phyloP scores from a whole-genome alignment of 1,140 invertebrate genomes.

The Eumaeus atala region DNA sequence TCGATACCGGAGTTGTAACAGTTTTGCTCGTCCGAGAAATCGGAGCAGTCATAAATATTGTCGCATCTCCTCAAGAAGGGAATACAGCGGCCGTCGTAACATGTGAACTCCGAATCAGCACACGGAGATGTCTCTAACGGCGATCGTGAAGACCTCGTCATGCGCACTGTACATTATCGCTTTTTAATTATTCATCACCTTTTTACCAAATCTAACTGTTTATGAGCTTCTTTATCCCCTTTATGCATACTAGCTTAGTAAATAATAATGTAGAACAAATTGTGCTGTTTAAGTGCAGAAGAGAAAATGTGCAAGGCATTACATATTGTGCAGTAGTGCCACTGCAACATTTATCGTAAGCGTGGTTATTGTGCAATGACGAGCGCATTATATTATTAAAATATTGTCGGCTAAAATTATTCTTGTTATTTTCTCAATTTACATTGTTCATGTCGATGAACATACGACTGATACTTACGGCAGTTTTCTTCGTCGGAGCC shows the following conservation, averaged over 20 bases:
- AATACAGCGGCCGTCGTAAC: conserved; percentile 79
- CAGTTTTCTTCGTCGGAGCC: conserved; percentile 78
- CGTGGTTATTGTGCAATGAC: no score
- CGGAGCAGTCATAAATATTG: conserved; percentile 90
- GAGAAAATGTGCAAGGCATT: not conserved
- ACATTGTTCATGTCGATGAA: no score
- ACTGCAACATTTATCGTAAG: no score
- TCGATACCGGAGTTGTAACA: conserved; percentile 78
- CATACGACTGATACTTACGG: conserved; percentile 58
- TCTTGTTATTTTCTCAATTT: not conserved
- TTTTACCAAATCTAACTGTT: no score
- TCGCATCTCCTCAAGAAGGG: conserved; percentile 85
- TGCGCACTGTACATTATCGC: conserved; percentile 48
- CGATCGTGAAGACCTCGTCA: conserved; percentile 43
- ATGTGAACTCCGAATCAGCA: conserved; percentile 77
- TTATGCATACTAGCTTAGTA: no score
- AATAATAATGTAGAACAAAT: no score
- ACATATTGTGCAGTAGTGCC: no score
- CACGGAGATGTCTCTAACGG: conserved; percentile 45
- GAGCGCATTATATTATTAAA: no score
- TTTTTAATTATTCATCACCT: conserved; percentile 21
- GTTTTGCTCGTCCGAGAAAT: conserved; percentile 93
- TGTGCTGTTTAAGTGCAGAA: no score
- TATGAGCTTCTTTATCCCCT: no score
- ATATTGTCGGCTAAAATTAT: not conserved